Evolutionary conservation across 92 coral and sea anemone species (phyloP).

Genomic region (Phenganax marumi): DNA sequence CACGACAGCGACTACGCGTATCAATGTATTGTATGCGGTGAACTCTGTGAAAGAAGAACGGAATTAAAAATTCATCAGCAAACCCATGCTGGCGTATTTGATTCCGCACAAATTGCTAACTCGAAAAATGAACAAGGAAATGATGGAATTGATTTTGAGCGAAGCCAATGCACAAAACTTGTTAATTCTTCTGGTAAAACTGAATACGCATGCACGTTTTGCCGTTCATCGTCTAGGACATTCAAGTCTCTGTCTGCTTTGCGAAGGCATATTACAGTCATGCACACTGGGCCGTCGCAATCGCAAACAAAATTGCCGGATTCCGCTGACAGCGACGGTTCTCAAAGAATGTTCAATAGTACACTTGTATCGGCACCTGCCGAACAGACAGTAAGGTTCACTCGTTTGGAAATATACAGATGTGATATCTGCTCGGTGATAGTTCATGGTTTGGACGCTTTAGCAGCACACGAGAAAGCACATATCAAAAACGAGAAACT

Average conservation of each 20-base stretch:
- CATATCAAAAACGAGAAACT: neutral
- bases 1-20: neutral
- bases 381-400: neutral
- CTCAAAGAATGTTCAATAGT: neutral
- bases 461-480: constrained; percentile 7
- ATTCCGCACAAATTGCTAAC: neutral
- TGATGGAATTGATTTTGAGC: neutral
- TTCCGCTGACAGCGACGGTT: too few relatives aligned
- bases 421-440: constrained; percentile 13
- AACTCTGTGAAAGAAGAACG: neutral
- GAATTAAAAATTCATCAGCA: neutral
- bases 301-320: neutral
- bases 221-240: neutral
- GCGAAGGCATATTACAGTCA: constrained; percentile 1
- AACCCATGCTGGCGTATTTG: neutral
- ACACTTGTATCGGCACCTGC: neutral
- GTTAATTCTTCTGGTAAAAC: neutral
- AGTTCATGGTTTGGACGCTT: neutral
- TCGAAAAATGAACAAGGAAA: neutral
- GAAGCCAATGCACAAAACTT: neutral
- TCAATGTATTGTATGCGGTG: neutral
- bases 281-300: neutral
- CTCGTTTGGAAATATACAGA: neutral
- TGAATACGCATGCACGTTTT: neutral
- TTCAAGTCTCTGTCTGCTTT: constrained; percentile 9